These are phyloP conservation scores for Silurus meridionalis DNA, from an alignment of 2,113 vertebrate genomes.

Conservation along the genomic window DNA sequence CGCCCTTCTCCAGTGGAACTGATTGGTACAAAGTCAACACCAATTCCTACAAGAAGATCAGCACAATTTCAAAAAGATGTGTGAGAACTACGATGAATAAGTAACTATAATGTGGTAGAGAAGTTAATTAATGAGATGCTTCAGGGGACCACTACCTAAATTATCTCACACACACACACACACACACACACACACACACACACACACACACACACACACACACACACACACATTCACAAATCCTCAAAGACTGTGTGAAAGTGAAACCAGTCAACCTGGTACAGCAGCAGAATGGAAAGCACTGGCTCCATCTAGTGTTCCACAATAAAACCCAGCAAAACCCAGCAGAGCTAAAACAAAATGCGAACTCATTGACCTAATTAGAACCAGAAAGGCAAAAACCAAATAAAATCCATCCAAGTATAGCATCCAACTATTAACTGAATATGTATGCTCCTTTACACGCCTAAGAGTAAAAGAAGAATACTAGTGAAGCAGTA, in stretches of 20 bases:
- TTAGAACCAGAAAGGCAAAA: not conserved
- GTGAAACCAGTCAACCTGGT: not conserved
- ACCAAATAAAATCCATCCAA: not conserved
- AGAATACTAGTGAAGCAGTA: not conserved
- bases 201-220: not conserved
- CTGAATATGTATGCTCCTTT: not conserved
- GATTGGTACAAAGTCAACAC: too few relatives aligned
- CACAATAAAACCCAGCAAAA: not conserved
- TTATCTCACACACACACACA: not conserved
- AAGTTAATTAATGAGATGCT: not conserved
- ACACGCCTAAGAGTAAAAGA: not conserved
- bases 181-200: not conserved
- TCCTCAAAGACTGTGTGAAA: not conserved
- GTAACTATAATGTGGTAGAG: not conserved
- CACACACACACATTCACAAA: not conserved
- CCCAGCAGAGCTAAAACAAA: not conserved
- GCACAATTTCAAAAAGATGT: not conserved
- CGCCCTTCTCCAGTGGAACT: too few relatives aligned
- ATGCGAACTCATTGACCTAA: not conserved
- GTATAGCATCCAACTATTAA: not conserved
- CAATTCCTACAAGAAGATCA: not conserved
- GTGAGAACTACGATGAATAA: not conserved
- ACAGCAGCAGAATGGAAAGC: not conserved
- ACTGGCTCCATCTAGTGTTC: constrained; percentile 41
- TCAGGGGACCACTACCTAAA: not conserved